These are phyloP conservation scores for Pterostichus madidus DNA, from an alignment of 2,888 invertebrate genomes.

Conservation along the genomic window DNA sequence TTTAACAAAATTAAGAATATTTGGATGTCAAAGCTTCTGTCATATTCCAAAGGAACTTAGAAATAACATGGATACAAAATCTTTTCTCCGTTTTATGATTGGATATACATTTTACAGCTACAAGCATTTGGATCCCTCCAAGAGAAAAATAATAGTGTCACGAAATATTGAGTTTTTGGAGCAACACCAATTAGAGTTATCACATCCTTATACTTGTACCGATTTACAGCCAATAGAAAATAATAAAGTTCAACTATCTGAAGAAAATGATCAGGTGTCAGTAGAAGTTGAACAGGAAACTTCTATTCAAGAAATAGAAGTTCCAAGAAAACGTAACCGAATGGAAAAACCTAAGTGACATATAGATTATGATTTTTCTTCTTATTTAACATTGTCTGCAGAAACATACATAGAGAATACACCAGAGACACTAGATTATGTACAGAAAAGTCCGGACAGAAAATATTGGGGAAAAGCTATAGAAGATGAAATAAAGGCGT, in stretches of 20 bases:
- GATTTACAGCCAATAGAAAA: background rate
- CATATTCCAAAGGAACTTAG: slow-evolving; percentile 68
- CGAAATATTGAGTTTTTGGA: background rate
- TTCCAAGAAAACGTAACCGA: too few species aligned
- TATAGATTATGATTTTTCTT: too few species aligned
- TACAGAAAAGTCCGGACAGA: too few species aligned
- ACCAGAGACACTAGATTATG: too few species aligned
- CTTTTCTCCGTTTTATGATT: slow-evolving; percentile 59
- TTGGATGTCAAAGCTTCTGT: slow-evolving; percentile 68
- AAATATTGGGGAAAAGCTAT: too few species aligned
- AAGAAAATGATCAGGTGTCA: too few species aligned
- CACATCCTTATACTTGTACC: background rate
- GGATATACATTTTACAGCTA: slow-evolving; percentile 17
- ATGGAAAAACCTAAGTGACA: too few species aligned
- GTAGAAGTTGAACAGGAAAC: too few species aligned
- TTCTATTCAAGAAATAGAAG: too few species aligned
- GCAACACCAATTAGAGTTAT: background rate
- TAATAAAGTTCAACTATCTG: slow-evolving; percentile 17
- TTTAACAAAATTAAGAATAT: slow-evolving; percentile 69
- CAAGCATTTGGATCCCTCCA: background rate
- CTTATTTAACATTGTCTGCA: too few species aligned
- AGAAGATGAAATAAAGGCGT: too few species aligned
- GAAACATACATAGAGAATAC: too few species aligned
- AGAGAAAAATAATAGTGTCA: background rate
- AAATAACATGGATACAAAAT: slow-evolving; percentile 69